Evolutionary conservation across 1,140 invertebrate genomes (phyloP).

Genomic region (Eriosoma lanigerum): DNA sequence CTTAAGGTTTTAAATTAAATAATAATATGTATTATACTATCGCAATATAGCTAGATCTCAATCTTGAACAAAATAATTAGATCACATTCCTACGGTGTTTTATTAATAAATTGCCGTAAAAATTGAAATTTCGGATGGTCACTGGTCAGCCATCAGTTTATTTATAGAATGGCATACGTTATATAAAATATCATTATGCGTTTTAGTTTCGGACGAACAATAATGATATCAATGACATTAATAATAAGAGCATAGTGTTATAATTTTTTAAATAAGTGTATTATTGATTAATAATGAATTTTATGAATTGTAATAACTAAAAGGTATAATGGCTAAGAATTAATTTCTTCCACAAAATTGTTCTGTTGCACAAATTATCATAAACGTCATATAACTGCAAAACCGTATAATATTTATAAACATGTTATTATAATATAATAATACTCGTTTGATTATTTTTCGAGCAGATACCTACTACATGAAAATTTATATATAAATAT

Average conservation of each 20-base stretch:
- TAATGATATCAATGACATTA: neutral
- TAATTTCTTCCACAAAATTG: neutral
- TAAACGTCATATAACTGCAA: neutral
- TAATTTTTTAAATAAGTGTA: neutral
- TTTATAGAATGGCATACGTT: neutral
- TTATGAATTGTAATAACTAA: no score
- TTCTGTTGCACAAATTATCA: neutral
- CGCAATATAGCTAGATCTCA: no score
- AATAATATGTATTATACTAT: no score
- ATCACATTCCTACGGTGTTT: constrained; percentile 7
- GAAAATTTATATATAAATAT: no score
- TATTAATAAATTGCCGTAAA: constrained; percentile 27
- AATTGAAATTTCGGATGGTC: constrained; percentile 28
- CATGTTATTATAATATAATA: no score
- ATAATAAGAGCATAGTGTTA: neutral
- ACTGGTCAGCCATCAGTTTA: constrained; percentile 13
- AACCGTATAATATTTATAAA: neutral
- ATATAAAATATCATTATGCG: neutral
- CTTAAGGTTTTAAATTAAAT: no score
- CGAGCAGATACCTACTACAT: no score
- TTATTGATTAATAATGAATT: neutral
- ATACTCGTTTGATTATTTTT: no score
- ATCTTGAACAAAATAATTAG: neutral
- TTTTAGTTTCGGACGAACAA: neutral
- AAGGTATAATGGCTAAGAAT: no score